phyloP scores from a whole-genome alignment of 2,797 vertebrate species.

The Salmo trutta region DNA sequence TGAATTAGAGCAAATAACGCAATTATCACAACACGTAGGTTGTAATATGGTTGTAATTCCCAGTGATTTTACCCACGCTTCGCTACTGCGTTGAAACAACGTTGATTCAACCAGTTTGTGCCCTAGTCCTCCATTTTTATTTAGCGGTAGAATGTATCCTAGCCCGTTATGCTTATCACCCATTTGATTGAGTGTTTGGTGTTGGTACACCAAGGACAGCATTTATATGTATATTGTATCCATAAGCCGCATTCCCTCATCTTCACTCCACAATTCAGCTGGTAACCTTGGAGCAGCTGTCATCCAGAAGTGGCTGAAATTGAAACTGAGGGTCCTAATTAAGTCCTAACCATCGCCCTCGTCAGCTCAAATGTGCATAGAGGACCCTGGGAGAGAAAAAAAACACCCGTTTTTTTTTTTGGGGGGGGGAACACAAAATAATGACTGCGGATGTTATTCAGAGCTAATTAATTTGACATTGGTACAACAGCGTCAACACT shows the following conservation, averaged over 20 bases:
- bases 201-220: not conserved
- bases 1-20: too few relatives aligned
- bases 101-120: too few relatives aligned
- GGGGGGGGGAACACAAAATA: constrained; percentile 30
- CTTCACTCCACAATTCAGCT: constrained; percentile 9
- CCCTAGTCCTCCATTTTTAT: not conserved
- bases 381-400: constrained; percentile 6
- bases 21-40: too few relatives aligned
- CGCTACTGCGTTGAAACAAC: too few relatives aligned
- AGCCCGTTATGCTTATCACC: not conserved
- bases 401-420: constrained; percentile 23
- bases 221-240: not conserved
- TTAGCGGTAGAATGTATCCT: not conserved
- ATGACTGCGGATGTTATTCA: constrained; percentile 29
- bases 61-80: not conserved
- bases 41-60: too few relatives aligned
- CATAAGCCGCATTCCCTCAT: constrained; percentile 7
- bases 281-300: constrained; percentile 33
- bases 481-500: constrained; percentile 17
- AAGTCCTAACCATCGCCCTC: constrained; percentile 20
- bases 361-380: constrained; percentile 19
- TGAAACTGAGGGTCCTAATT: constrained; percentile 33
- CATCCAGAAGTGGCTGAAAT: constrained; percentile 26
- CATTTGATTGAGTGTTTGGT: not conserved
- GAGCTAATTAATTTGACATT: constrained; percentile 50